These are phyloP conservation scores for Otus sunia DNA, from an alignment of 2,113 vertebrate species.

Conservation along the genomic window DNA sequence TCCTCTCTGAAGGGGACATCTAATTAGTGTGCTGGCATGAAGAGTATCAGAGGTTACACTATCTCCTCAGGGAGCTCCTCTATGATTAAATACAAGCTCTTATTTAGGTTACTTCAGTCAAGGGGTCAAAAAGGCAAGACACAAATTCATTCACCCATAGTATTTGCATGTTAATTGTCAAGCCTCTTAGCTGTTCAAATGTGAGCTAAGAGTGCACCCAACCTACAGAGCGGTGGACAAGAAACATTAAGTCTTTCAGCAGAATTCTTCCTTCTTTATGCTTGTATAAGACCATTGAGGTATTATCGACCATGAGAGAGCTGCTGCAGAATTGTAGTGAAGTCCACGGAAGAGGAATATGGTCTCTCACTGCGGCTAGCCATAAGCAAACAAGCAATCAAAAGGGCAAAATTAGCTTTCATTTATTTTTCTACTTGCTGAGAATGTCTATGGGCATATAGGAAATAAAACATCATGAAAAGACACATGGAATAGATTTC, in stretches of 20 bases:
- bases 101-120: conserved; percentile 18
- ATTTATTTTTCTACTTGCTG: not conserved
- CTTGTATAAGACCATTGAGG: not conserved
- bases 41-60: not conserved
- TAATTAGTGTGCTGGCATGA: conserved; percentile 26
- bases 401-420: not conserved
- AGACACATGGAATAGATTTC: not conserved
- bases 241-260: not conserved
- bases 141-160: conserved; percentile 7
- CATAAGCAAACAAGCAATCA: not conserved
- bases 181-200: not conserved
- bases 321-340: not conserved
- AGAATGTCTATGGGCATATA: not conserved
- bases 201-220: not conserved
- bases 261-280: not conserved
- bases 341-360: not conserved
- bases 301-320: not conserved
- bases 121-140: conserved; percentile 20
- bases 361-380: not conserved
- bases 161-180: conserved; percentile 21
- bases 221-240: not conserved
- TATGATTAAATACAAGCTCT: conserved; percentile 26
- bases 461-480: not conserved
- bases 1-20: not conserved
- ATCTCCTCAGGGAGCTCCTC: not conserved